Base-by-base conservation (phyloP, 2,888 invertebrate species). In the Nomada goodeniana region DNA sequence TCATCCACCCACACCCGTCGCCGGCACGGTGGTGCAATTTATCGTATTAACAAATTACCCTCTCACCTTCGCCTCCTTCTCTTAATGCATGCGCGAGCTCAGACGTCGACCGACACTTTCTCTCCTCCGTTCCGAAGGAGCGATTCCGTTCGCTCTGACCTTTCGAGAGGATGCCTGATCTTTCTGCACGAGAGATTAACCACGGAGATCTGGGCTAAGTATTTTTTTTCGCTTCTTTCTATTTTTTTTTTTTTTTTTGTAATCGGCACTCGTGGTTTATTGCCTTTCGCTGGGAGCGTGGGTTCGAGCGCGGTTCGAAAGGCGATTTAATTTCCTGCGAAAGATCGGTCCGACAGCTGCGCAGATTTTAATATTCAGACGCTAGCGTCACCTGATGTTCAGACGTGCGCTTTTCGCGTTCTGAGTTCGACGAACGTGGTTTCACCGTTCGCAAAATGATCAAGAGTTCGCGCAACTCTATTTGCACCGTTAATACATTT, bases 21-120 rank as follows among this genome's bases (percentile, higher is more conserved):
- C 42, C 47, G 69, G 67, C 76, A 65, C 36, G 70, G 76, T 79
- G 80, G 70, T 71, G 84, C 86, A 83, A 90, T 90, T 88, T 87
- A 89, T 89, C 86, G 85, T 76, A 89, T 89, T 89, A 88, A 89
- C 89, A 89, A 89, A 89, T 89, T 89, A 88, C 85, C 86, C 86
- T 85, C 86, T 82, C 80, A 72, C 82, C 78, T 88, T 70, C 76
- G 82, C 47, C 80, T 71, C 20, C 36, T 60, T 52, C 50, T 67
- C 70, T 87, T 84, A 80, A 83, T 81, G 84, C 67, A 83, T 77
- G 65, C 78, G 53, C 55, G 61, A 55, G 61, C 57, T 64, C 67
- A 23, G 59, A 77, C 74, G 61, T 75, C 67, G 71, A 29, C 55
- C 52, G 77, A 44, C 64, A 29, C 70, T 29, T 72, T 86, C 86